phyloP scores from a whole-genome alignment of 37 sponge, comb jelly and placozoan species.

The Spongilla lacustris region DNA sequence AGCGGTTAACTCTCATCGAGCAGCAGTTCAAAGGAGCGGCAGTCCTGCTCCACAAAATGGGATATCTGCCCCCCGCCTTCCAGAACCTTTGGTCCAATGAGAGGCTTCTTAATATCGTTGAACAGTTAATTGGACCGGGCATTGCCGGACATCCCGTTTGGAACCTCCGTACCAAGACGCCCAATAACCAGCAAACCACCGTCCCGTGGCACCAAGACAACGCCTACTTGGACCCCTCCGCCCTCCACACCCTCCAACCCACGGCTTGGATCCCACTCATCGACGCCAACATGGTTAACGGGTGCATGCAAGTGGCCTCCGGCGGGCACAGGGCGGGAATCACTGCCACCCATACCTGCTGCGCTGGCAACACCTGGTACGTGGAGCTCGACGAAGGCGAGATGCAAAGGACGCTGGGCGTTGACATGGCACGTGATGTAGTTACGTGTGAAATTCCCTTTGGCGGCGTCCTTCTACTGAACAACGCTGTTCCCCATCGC shows the following conservation, averaged over 20 bases:
- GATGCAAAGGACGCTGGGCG: constrained; percentile 68
- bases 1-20: constrained; percentile 75
- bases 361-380: constrained; percentile 89
- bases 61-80: constrained; percentile 65
- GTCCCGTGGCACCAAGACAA: constrained; percentile 97
- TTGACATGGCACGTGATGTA: constrained; percentile 60
- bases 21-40: constrained; percentile 79
- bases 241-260: constrained; percentile 50
- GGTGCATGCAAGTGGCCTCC: constrained; percentile 85
- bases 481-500: constrained; percentile 84
- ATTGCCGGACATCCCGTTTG: constrained; percentile 92
- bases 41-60: constrained; percentile 73
- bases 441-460: constrained; percentile 86
- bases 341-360: constrained; percentile 86
- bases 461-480: constrained; percentile 78
- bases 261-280: constrained; percentile 94
- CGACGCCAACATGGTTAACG: constrained; percentile 78
- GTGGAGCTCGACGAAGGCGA: constrained; percentile 68
- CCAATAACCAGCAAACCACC: constrained; percentile 71
- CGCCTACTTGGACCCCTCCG: constrained; percentile 73
- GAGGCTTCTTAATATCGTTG: constrained; percentile 72
- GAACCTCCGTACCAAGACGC: constrained; percentile 84
- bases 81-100: constrained; percentile 68
- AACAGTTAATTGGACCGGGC: constrained; percentile 83
- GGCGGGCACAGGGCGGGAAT: constrained; percentile 75